Evolutionary conservation across 2,888 invertebrate genomes (phyloP), one percentile per base, ranked within the genome.

Genomic region (Zele albiditarsus): DNA sequence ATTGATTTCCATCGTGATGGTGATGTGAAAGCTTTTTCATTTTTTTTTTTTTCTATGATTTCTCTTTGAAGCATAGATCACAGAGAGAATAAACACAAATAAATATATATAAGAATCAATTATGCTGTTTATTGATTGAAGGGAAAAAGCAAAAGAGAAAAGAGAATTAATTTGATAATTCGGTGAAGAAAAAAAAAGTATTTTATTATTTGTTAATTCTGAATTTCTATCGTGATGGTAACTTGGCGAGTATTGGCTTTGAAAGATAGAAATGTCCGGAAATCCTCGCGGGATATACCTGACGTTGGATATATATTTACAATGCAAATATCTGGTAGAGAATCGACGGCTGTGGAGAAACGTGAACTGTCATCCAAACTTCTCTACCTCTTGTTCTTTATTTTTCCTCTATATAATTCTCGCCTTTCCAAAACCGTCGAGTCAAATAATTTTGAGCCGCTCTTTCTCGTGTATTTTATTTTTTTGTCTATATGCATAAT

Each of bases 381-480:
- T 16, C 46, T 46, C 46, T 16, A 0, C 3, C n/a, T 46, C 6
- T 46, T n/a, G 16, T 3, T 46, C n/a, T 46, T 14, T 46, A 46
- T 46, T 46, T 46, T 46, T 46, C 46, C 46, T 46, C 46, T n/a
- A 16, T 71, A 27, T 31, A 33, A 20, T 33, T 63, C 63, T 63
- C 53, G 12, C 58, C 46, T 53, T 38, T 58, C 33, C 58, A 20
- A 25, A 71, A 71, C 12, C 28, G 28, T 27, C 60, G 60, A 60
- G 71, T 71, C 71, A 71, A 71, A 71, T 71, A 71, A 71, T 62
- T 71, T 28, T 62, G 38, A 71, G n/a, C 71, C 49, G 25, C 38
- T 60, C 60, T 60, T 23, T 33, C 57, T 25, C 12, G 25, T 33
- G 23, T 70, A 28, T 62, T 62, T 62, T n/a, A 62, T 5, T 27